Conservation (phyloP, 2,113 vertebrate genomes). For the Prunella fulvescens region DNA sequence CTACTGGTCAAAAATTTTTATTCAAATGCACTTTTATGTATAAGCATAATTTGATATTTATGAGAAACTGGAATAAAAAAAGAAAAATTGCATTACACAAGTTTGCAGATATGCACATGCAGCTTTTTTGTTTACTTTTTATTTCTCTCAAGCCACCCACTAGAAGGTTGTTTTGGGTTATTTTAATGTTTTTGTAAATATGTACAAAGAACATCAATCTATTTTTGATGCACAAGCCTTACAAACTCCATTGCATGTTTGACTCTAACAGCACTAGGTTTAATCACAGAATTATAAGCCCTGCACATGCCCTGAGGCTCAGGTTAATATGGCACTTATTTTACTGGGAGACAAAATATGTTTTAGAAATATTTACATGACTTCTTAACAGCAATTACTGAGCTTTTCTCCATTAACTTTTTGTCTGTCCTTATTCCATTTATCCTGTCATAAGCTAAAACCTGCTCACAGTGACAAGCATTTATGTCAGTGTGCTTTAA, state of each 20-base stretch:
- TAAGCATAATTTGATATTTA: background rate
- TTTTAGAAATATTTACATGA: conserved; percentile 55
- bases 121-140: background rate
- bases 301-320: background rate
- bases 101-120: background rate
- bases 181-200: background rate
- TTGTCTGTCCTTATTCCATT: background rate
- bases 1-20: background rate
- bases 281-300: background rate
- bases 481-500: background rate
- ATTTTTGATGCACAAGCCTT: background rate
- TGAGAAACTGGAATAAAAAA: background rate
- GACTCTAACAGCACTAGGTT: background rate
- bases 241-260: background rate
- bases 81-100: background rate
- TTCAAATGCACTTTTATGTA: background rate
- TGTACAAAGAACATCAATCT: background rate
- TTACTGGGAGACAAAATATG: conserved; percentile 7
- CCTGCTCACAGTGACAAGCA: background rate
- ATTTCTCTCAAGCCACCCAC: background rate
- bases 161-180: background rate
- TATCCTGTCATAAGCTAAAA: background rate
- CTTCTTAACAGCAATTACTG: conserved; percentile 40
- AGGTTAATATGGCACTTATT: background rate
- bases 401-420: conserved; percentile 17